Percentiles rank a stretch among this genome's conserved stretches.
Conservation (phyloP, 2,797 vertebrate species). For the Onychomys torridus region DNA sequence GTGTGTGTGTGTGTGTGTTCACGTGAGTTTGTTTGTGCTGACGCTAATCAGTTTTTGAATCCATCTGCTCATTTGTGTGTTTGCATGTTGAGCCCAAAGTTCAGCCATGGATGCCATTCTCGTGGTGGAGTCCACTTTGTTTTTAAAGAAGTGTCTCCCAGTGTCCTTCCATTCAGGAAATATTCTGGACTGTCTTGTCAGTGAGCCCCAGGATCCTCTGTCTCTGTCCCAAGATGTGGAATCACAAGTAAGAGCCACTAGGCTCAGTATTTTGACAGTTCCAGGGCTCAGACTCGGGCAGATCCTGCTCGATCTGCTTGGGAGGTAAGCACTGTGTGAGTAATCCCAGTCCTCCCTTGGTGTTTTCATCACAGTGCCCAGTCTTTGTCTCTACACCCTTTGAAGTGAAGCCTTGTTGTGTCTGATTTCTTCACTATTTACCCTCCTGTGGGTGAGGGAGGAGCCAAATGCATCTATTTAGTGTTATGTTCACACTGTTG, state of each 20-base stretch:
- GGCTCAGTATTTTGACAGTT: neutral
- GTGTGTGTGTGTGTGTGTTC: neutral
- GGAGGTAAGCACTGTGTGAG: neutral
- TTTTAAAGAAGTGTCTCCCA: neutral
- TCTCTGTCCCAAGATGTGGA: neutral
- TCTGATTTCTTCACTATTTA: neutral
- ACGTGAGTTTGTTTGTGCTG: neutral
- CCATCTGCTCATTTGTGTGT: neutral
- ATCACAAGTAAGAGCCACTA: neutral
- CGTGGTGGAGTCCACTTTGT: neutral
- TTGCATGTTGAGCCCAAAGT: neutral
- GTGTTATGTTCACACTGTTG: neutral
- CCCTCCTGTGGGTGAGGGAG: neutral
- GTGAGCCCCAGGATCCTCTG: neutral
- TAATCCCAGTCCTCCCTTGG: too few species aligned
- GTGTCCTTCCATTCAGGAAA: neutral
- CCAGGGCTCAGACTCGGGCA: neutral
- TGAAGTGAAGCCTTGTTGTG: neutral
- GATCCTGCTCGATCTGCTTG: too few species aligned
- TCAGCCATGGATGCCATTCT: neutral
- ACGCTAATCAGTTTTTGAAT: neutral
- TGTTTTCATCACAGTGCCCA: neutral
- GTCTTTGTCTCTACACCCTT: neutral
- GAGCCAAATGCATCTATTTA: neutral
- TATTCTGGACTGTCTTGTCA: neutral